Conservation (phyloP, 2,797 vertebrate genomes). For the Simalia tracyae region DNA sequence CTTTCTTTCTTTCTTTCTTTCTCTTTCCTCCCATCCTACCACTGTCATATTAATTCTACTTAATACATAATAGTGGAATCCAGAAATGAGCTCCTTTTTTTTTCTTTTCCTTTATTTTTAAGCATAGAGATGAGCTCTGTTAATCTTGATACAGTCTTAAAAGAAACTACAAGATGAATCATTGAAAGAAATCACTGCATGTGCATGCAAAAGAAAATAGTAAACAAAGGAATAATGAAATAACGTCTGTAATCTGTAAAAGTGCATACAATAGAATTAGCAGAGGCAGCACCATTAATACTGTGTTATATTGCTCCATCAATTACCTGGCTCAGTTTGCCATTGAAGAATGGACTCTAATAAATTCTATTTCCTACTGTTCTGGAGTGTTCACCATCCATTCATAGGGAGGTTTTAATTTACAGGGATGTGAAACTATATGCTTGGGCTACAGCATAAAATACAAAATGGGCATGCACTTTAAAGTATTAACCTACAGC, state of each 20-base stretch:
- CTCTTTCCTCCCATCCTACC: not conserved
- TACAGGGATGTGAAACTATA: conserved; percentile 62
- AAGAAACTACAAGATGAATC: not conserved
- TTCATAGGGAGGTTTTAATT: conserved; percentile 65
- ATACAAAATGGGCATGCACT: not conserved
- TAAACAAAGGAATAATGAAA: conserved; percentile 34
- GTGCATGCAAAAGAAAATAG: not conserved
- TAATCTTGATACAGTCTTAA: not conserved
- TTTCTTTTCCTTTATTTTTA: not conserved
- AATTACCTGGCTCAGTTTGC: conserved; percentile 58
- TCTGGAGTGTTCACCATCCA: conserved; percentile 63
- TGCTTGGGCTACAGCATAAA: not conserved
- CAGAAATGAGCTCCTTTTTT: not conserved
- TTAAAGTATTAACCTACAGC: not conserved
- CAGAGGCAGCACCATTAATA: conserved; percentile 58
- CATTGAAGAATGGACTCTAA: conserved; percentile 50
- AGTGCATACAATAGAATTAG: conserved; percentile 44
- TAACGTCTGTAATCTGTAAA: conserved; percentile 49
- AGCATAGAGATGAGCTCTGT: not conserved
- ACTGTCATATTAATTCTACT: not conserved
- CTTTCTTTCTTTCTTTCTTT: not conserved
- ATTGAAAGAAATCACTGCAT: not conserved
- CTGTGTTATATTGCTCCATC: conserved; percentile 57
- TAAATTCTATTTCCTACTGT: conserved; percentile 67
- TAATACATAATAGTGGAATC: not conserved